Base-by-base conservation (phyloP, 2,113 vertebrate genomes). In the Nibea albiflora region DNA sequence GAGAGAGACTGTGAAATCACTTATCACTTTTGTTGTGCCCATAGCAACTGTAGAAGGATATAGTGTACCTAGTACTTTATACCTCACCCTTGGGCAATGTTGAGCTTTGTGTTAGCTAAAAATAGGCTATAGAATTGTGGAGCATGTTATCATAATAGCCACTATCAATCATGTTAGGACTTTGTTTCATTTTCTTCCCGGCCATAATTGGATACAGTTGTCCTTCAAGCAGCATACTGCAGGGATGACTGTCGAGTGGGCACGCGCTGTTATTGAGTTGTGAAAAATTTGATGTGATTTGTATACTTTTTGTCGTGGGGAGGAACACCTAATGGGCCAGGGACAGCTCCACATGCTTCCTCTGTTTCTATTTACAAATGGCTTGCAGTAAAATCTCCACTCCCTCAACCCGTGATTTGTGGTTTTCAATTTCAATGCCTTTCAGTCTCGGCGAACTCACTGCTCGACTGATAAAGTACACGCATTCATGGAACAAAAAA, bases 371-470 rank as follows among this genome's bases (percentile, higher is more conserved):
- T 71, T 76, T 71, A 81, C 49, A 76, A 76, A 85, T 62, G 61
- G 53, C 60, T 58, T 6, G 24, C 57, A 64, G 63, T 75, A 54
- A 84, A 83, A 81, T 53, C 54, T 47, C 64, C 31, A 49, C 52
- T 76, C 74, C 61, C 39, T 80, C 57, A 63, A 24, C 64, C 64
- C 1, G 2, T 85, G 77, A 81, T 87, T 82, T 90, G 70, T 81
- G 60, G 17, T 84, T 88, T 89, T 84, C 70, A 81, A 53, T 89
- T 84, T 75, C 50, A 77, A 5, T 56, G 49, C 73, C 66, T 84
- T 85, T 66, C 62, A 69, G 62, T 71, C 62, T 67, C 70, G 77
- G 22, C 35, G 69, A 12, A 73, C 75, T 54, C 64, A 73, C 84
- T 52, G 65, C 73, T 44, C 19, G 4, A 66, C 63, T 50, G 62